Base-by-base conservation (phyloP, 1,140 invertebrate genomes). In the Palaemon carinicauda region DNA sequence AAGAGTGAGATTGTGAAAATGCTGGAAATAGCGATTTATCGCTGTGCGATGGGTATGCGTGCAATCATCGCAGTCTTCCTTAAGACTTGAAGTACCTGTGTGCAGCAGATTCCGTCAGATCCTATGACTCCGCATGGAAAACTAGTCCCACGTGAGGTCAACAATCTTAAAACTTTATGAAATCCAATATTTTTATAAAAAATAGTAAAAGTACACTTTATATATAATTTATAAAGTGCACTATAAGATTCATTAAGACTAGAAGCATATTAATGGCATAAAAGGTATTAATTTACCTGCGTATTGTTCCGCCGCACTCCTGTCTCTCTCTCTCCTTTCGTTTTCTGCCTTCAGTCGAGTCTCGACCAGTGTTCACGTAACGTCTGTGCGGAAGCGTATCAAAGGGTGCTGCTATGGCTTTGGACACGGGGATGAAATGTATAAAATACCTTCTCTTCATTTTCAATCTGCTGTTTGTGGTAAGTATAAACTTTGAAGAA, bases 401-500 rank as follows among this genome's bases (percentile, higher is more conserved):
- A 41, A 21, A 19, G 69, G 29, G 65, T 21, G 71, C 27, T 51
- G 77, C 50, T 60, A 88, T 88, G 88, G 88, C 88, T 80, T 79
- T 88, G 27, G 88, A 85, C 56, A 88, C 88, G 50, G 88, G 88
- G 33, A 88, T 88, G 88, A 88, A 86, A 50, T 88, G 88, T 86
- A 78, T 88, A 53, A 88, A 88, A 50, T 88, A 88, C 77, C 88
- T 88, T n/a, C 88, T 88, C 27, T 88, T 88, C 79, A 82, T 88
- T 27, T 88, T 88, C 80, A 88, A 88, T 71, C 83, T 88, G 7
- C 88, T 88, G 14, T 88, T 88, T 71, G 88, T 88, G 88, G 88
- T 86, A 31, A 78, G 88, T 88, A 69, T 19, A 1, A 50, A 12
- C 12, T 82, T 51, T 65, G 5, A 4, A 65, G 33, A 27, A 41